A percentile compares a stretch with the other conserved stretches of the same genome.
Evolutionary conservation across 2,113 vertebrate genomes (phyloP).

Genomic region (Helogale parvula): DNA sequence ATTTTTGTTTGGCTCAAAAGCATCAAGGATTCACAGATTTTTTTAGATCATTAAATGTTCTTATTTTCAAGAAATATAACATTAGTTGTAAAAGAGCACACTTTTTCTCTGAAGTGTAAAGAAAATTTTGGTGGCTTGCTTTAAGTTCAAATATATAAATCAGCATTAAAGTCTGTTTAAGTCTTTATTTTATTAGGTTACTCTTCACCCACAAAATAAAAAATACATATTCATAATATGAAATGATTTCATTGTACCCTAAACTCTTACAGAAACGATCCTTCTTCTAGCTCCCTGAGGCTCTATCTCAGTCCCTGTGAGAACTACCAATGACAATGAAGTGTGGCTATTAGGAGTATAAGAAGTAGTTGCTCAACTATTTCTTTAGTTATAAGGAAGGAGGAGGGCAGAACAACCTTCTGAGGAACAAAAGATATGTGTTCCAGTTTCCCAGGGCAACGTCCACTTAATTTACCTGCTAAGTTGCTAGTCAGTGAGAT

Average conservation of each 20-base stretch:
- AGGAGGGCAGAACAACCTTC: neutral
- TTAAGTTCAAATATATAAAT: conserved; percentile 55
- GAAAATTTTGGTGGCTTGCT: conserved; percentile 68
- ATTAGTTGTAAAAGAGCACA: conserved; percentile 72
- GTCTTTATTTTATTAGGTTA: conserved; percentile 44
- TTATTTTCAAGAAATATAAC: conserved; percentile 76
- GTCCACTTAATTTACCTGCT: neutral
- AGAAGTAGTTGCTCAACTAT: neutral
- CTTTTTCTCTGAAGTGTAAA: conserved; percentile 65
- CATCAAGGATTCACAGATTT: conserved; percentile 65
- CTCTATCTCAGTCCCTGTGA: neutral
- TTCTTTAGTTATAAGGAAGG: neutral
- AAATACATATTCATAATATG: conserved; percentile 23
- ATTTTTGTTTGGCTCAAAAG: conserved; percentile 76
- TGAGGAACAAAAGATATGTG: neutral
- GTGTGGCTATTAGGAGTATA: neutral
- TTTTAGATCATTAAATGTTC: conserved; percentile 68
- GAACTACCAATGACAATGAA: neutral
- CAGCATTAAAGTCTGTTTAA: neutral
- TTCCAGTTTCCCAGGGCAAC: neutral
- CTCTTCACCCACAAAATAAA: neutral
- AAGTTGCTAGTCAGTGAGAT: neutral
- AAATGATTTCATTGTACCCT: conserved; percentile 46
- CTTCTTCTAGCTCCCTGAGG: neutral
- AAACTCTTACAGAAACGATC: neutral